Evolutionary conservation across 2,113 vertebrate genomes (phyloP).

Genomic region (Tautogolabrus adspersus): DNA sequence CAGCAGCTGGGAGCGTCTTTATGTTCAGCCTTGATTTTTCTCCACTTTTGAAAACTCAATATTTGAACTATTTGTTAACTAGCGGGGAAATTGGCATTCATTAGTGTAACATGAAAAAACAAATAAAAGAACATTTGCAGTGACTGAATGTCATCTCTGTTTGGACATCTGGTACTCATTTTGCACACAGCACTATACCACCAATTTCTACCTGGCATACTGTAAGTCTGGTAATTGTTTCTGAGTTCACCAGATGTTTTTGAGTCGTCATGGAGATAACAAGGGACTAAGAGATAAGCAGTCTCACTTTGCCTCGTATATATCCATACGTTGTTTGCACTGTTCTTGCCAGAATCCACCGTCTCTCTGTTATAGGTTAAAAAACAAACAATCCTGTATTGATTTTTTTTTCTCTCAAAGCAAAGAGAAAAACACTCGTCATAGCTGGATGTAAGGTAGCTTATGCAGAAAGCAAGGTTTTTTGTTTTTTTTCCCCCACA

Average conservation of each 20-base stretch:
- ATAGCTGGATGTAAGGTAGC: not conserved
- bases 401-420: not conserved
- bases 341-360: not conserved
- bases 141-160: constrained; percentile 10
- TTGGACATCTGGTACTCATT: constrained; percentile 23
- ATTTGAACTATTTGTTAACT: constrained; percentile 28
- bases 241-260: constrained; percentile 3
- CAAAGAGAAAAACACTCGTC: constrained; percentile 15
- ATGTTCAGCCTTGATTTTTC: constrained; percentile 8
- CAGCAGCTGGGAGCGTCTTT: constrained; percentile 36
- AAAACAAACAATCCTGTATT: not conserved
- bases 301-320: not conserved
- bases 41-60: constrained; percentile 24
- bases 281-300: not conserved
- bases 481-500: not conserved
- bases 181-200: constrained; percentile 6
- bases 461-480: not conserved
- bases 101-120: not conserved
- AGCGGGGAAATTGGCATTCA: constrained; percentile 7
- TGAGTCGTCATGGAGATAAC: constrained; percentile 17
- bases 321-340: not conserved
- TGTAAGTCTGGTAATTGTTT: constrained; percentile 10
- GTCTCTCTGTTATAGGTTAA: not conserved
- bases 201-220: not conserved
- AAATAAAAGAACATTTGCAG: not conserved